phyloP scores from a whole-genome alignment of 1,140 invertebrate species.

The Apis laboriosa region DNA sequence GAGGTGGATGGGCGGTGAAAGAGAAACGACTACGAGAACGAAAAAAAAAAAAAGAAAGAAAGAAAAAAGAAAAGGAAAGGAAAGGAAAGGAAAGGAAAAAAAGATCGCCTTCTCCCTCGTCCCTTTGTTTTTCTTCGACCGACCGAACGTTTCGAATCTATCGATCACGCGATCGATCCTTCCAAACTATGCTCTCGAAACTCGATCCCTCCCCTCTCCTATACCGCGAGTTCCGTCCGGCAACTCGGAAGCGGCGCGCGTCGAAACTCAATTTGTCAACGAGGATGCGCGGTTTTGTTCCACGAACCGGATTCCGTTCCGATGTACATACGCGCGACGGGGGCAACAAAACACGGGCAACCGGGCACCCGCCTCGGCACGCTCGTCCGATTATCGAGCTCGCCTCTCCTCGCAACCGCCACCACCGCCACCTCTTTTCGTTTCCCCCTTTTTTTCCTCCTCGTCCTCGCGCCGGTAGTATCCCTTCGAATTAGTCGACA shows the following conservation, averaged over 20 bases:
- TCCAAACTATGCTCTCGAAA: too few species aligned
- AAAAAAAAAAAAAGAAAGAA: constrained; percentile 16
- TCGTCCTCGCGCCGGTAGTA: not conserved
- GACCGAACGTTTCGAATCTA: constrained; percentile 18
- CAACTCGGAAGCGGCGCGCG: constrained; percentile 35
- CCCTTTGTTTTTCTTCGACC: constrained; percentile 7
- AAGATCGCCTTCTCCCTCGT: too few species aligned
- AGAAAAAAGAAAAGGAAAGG: not conserved
- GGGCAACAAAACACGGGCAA: constrained; percentile 63
- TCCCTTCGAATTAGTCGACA: constrained; percentile 17
- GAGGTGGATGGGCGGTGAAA: constrained; percentile 16
- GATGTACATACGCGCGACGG: constrained; percentile 66
- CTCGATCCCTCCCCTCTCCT: too few species aligned
- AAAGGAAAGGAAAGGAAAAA: too few species aligned
- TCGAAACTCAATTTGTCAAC: constrained; percentile 76
- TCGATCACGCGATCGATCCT: constrained; percentile 22
- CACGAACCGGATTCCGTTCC: constrained; percentile 74
- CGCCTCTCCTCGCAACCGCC: constrained; percentile 10
- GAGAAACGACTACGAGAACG: not conserved
- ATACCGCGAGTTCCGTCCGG: too few species aligned
- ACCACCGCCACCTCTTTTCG: not conserved
- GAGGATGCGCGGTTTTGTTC: constrained; percentile 72
- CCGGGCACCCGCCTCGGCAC: constrained; percentile 61
- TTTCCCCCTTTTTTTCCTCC: not conserved
- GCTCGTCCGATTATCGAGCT: constrained; percentile 69